phyloP scores from a whole-genome alignment of 2,797 vertebrate species.

The Leucoraja ocellata region DNA sequence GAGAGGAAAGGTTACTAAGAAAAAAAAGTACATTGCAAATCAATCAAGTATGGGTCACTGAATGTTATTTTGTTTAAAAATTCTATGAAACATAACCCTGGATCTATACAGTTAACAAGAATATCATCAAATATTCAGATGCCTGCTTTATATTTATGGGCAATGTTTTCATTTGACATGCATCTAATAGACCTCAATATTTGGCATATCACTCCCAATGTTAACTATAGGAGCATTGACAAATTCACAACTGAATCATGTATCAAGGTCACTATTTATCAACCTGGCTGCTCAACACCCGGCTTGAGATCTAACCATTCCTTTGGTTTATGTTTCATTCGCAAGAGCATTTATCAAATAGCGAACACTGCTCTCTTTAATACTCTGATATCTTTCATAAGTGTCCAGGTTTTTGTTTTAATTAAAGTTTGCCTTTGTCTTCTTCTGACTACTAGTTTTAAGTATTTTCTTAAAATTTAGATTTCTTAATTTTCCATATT shows the following conservation, averaged over 20 bases:
- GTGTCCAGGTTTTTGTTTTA: neutral
- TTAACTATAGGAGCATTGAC: neutral
- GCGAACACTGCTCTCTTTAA: neutral
- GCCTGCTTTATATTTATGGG: neutral
- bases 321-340: too few species aligned
- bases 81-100: neutral
- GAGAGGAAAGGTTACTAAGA: slow-evolving; percentile 71
- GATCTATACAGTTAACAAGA: neutral
- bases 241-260: neutral
- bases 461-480: neutral
- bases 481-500: neutral
- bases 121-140: neutral
- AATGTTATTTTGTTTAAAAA: neutral
- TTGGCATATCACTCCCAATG: neutral
- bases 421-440: neutral
- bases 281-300: too few species aligned
- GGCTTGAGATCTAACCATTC: too few species aligned
- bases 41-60: slow-evolving; percentile 38
- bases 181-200: neutral
- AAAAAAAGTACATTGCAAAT: slow-evolving; percentile 34
- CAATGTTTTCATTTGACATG: neutral
- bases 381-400: neutral
- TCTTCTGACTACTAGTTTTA: neutral
- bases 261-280: neutral
- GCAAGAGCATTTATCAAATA: neutral